Evolutionary conservation across 2,888 invertebrate species (phyloP).

Genomic region (Megastigmus dorsalis): DNA sequence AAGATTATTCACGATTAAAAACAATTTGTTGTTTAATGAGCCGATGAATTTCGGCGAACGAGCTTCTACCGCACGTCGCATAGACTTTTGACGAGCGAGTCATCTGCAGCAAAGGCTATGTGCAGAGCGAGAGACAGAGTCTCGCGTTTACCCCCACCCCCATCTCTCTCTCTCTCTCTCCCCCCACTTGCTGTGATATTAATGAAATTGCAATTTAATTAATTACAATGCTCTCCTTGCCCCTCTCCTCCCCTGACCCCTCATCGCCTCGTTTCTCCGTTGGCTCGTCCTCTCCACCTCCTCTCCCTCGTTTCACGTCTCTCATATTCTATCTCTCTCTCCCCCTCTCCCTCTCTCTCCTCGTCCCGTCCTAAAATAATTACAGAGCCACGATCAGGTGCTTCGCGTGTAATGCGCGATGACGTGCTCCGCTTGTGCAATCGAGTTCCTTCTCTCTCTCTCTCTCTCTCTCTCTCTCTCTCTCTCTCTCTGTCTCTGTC

Average conservation of each 20-base stretch:
- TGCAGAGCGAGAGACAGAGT: not conserved
- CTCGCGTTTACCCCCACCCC: not conserved
- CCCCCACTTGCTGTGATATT: slow-evolving; percentile 48
- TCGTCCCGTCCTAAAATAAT: slow-evolving; percentile 56
- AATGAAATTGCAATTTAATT: slow-evolving; percentile 55
- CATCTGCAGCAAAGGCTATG: slow-evolving; percentile 7
- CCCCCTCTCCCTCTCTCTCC: slow-evolving; percentile 53
- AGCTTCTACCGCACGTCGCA: not conserved
- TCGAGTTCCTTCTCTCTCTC: too few relatives aligned
- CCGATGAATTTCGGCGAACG: slow-evolving; percentile 25
- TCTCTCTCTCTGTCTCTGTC: too few relatives aligned
- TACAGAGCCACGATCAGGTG: slow-evolving; percentile 54
- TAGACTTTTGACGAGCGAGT: slow-evolving; percentile 40
- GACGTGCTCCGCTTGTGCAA: slow-evolving; percentile 47
- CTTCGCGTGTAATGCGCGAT: slow-evolving; percentile 51
- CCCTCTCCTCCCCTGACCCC: too few relatives aligned
- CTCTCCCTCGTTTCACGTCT: too few relatives aligned
- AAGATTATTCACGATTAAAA: slow-evolving; percentile 21
- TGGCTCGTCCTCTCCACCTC: not conserved
- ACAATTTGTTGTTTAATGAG: slow-evolving; percentile 29
- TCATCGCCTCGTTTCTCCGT: not conserved
- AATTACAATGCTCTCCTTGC: slow-evolving; percentile 47
- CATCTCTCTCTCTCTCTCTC: not conserved
- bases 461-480: too few relatives aligned
- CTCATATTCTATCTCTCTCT: too few relatives aligned